Evolutionary conservation across 2,888 invertebrate genomes (phyloP).

Genomic region (Andrena haemorrhoa): DNA sequence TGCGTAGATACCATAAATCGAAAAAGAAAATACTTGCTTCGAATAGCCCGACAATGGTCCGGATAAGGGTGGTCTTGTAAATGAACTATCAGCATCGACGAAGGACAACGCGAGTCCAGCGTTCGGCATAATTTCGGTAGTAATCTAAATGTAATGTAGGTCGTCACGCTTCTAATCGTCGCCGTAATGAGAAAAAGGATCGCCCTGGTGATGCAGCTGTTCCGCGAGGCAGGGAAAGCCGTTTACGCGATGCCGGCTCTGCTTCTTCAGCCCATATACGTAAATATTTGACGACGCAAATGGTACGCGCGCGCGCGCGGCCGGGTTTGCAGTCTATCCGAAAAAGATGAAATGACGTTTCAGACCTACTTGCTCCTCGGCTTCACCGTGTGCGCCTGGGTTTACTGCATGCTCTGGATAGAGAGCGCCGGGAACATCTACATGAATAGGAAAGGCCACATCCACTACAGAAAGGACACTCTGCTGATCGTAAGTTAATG

Average conservation of each 20-base stretch:
- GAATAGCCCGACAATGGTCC: too few relatives aligned
- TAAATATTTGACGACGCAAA: conserved; percentile 79
- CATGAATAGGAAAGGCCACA: conserved; percentile 72
- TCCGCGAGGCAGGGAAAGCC: conserved; percentile 89
- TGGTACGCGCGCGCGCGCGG: not conserved
- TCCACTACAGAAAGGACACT: conserved; percentile 75
- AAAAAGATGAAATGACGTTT: conserved; percentile 45
- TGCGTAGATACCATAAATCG: too few relatives aligned
- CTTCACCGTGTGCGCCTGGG: conserved; percentile 86
- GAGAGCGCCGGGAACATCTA: conserved; percentile 87
- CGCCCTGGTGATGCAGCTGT: conserved; percentile 87
- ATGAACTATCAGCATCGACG: too few relatives aligned
- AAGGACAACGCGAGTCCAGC: too few relatives aligned
- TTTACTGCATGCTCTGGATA: conserved; percentile 88
- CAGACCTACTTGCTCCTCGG: conserved; percentile 87
- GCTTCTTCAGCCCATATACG: conserved; percentile 88
- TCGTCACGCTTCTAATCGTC: conserved; percentile 86
- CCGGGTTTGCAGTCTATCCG: not conserved
- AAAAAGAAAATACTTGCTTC: too few relatives aligned
- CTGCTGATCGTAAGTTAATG: conserved; percentile 72
- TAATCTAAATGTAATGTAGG: conserved; percentile 61
- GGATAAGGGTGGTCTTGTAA: too few relatives aligned
- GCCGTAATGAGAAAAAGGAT: conserved; percentile 88
- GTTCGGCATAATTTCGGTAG: too few relatives aligned
- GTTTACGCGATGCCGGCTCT: conserved; percentile 87